Evolutionary conservation across 1,140 invertebrate species (phyloP).

Genomic region (Stegodyphus dumicola): DNA sequence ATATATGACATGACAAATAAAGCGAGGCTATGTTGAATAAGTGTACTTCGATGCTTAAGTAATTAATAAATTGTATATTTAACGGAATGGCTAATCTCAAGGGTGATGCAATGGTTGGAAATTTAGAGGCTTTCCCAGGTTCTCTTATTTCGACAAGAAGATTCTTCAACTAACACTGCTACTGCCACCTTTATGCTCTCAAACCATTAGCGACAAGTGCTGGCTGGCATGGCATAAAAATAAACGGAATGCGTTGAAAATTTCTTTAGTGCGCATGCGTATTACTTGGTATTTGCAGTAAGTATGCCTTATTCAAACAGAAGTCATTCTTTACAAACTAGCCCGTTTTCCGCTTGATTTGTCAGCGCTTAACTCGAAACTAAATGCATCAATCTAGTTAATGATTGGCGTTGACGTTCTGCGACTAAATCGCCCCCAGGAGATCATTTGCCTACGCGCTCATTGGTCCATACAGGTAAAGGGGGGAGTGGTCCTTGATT

Average conservation of each 20-base stretch:
- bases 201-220: too few relatives aligned
- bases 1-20: too few relatives aligned
- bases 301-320: background rate
- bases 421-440: slow-evolving; percentile 55
- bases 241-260: background rate
- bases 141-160: too few relatives aligned
- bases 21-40: too few relatives aligned
- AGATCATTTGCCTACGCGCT: slow-evolving; percentile 59
- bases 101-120: too few relatives aligned
- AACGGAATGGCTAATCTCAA: too few relatives aligned
- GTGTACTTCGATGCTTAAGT: too few relatives aligned
- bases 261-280: background rate
- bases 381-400: slow-evolving; percentile 60
- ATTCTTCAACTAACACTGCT: too few relatives aligned
- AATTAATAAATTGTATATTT: too few relatives aligned
- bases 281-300: background rate
- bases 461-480: slow-evolving; percentile 41
- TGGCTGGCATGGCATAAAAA: too few relatives aligned
- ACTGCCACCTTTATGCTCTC: too few relatives aligned
- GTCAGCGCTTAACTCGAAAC: slow-evolving; percentile 49
- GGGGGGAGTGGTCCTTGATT: slow-evolving; percentile 48
- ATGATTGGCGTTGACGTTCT: slow-evolving; percentile 60
- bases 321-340: slow-evolving; percentile 47
- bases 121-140: too few relatives aligned
- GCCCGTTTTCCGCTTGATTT: slow-evolving; percentile 41